A percentile compares a stretch with the other conserved stretches of the same genome.
Evolutionary conservation across 2,797 vertebrate species (phyloP).

Genomic region (Dendrocincla fuliginosa): DNA sequence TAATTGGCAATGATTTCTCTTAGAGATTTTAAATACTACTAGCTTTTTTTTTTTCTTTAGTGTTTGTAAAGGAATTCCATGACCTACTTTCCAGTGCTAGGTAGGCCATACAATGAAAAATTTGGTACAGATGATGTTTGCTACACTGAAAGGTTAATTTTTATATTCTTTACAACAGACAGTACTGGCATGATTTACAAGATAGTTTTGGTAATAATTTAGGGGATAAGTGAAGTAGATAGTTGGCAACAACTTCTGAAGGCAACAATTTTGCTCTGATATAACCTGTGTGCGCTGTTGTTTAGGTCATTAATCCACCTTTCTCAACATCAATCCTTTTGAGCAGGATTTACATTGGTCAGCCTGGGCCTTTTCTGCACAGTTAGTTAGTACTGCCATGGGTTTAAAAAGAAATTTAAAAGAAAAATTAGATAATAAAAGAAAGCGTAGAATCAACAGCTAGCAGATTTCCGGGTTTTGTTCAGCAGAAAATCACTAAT

Average conservation of each 20-base stretch:
- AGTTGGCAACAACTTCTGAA: background rate
- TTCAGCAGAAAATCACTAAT: background rate
- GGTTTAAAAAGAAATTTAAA: background rate
- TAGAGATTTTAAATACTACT: background rate
- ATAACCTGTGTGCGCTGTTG: background rate
- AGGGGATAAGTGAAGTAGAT: background rate
- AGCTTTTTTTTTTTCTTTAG: background rate
- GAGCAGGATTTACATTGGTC: background rate
- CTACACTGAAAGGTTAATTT: background rate
- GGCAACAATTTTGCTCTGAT: background rate
- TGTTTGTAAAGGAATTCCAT: background rate
- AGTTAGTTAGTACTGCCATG: background rate
- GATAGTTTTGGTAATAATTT: background rate
- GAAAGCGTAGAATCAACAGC: background rate
- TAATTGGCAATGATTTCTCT: background rate
- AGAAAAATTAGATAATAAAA: background rate
- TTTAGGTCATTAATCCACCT: background rate
- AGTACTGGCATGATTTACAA: background rate
- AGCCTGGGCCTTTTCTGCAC: background rate
- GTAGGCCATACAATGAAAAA: background rate
- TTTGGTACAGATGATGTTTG: background rate
- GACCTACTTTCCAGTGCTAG: background rate
- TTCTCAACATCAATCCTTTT: background rate
- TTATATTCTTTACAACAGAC: background rate
- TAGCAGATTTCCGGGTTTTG: background rate